phyloP scores from a whole-genome alignment of 2,113 vertebrate species.

The Pachyramphus minor region DNA sequence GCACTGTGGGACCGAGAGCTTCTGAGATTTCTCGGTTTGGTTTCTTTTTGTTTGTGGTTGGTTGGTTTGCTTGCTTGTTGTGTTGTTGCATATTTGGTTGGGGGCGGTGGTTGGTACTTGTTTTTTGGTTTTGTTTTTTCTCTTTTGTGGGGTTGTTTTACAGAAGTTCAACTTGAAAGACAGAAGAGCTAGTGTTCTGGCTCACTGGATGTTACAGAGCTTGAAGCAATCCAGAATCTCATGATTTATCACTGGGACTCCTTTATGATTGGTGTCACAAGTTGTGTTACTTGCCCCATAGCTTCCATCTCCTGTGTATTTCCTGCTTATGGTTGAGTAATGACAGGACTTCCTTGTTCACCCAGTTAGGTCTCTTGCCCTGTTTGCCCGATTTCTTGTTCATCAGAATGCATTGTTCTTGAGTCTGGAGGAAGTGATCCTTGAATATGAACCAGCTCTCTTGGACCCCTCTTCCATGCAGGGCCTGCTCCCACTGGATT shows the following conservation, averaged over 20 bases:
- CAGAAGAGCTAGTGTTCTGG: neutral
- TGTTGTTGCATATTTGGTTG: neutral
- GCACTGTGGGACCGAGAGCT: neutral
- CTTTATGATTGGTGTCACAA: neutral
- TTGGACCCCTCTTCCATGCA: fast-evolving
- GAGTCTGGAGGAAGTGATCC: neutral
- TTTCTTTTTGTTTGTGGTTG: neutral
- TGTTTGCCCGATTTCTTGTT: neutral
- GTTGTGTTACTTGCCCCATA: neutral
- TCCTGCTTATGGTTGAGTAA: neutral
- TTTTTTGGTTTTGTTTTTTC: neutral
- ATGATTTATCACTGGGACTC: neutral
- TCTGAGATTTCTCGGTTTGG: neutral
- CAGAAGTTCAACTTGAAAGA: neutral
- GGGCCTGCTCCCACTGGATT: neutral
- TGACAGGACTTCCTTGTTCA: neutral
- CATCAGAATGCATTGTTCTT: no score
- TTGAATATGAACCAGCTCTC: neutral
- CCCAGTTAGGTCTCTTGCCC: neutral
- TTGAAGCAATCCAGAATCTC: neutral
- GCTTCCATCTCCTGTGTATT: neutral
- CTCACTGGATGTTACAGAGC: neutral
- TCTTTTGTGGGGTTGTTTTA: neutral
- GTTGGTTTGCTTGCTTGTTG: neutral
- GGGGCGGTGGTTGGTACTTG: neutral